Base-by-base conservation (phyloP, 2,113 vertebrate species). In the Centrocercus urophasianus region DNA sequence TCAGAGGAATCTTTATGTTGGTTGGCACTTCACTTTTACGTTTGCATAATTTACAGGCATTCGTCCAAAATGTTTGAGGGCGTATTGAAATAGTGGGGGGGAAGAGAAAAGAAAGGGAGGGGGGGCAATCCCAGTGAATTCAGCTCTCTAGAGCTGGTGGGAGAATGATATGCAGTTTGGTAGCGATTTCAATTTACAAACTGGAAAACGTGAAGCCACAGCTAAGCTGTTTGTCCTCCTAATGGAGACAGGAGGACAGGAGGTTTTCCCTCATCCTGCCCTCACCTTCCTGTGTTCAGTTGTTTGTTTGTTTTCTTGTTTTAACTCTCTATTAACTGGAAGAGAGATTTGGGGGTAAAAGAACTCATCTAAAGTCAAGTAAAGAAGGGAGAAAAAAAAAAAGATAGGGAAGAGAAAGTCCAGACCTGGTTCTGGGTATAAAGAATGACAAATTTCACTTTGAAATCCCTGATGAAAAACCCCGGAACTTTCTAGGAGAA, bases 401-500 rank as follows among this genome's bases (percentile, higher is more conserved):
- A 17, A 1, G 16, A 18, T 66, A 65, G 48, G 1, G 42, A 52
- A 63, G 42, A 72, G 34, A 82, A 94, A 93, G 76, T 83, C 60
- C 75, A 93, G 54, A 83, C n/a, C 24, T 61, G 27, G 47, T 71
- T 48, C 43, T 83, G 56, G 27, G 1, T 63, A 27, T 54, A 43
- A 85, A 69, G 9, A 79, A 66, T 88, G 90, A 94, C 83, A 88
- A 88, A 90, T 90, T 94, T 92, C 72, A 73, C 34, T 69, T 92
- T 82, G 72, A 96, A 85, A 66, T 59, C 73, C 27, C 48, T 91
- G 22, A 18, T 94, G 90, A 85, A 65, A 95, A 88, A 65, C 10
- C 8, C 14, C 32, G 5, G 12, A 40, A 28, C 1, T 61, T 91
- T 85, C 93, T 40, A 43, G 43, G 48, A 88, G 72, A 73, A 40